phyloP scores from a whole-genome alignment of 2,797 vertebrate genomes.

The Agapornis canus region DNA sequence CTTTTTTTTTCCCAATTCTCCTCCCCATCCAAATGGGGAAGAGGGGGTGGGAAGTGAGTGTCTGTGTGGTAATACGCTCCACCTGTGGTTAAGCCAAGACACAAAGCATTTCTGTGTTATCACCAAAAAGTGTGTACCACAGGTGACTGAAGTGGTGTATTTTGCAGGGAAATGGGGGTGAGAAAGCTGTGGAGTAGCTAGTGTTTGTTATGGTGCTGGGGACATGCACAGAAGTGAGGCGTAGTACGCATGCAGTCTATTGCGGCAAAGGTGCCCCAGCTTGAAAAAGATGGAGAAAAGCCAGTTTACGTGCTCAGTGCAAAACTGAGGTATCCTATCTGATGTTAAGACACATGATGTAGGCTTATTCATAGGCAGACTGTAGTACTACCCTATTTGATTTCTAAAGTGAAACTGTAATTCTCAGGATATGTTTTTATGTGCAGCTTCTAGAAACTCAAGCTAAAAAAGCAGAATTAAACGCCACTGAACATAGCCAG shows the following conservation, averaged over 20 bases:
- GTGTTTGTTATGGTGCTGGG: background rate
- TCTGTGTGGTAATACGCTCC: background rate
- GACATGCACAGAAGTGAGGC: background rate
- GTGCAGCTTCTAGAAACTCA: background rate
- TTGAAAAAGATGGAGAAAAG: background rate
- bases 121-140: background rate
- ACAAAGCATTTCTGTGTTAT: background rate
- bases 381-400: background rate
- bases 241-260: rapidly evolving
- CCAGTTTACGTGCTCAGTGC: background rate
- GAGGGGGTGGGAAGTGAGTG: no score
- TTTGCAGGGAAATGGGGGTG: background rate
- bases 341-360: background rate
- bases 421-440: background rate
- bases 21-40: background rate
- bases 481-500: background rate
- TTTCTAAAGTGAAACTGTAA: background rate
- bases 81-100: background rate
- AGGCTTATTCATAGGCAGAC: background rate
- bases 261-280: background rate
- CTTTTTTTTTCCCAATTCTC: background rate
- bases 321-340: background rate
- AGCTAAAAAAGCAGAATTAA: background rate
- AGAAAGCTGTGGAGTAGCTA: background rate
- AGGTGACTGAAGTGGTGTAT: background rate